Evolutionary conservation across 1,140 invertebrate species (phyloP), one percentile per base, ranked within the genome.

Genomic region (Saxidomus purpurata): DNA sequence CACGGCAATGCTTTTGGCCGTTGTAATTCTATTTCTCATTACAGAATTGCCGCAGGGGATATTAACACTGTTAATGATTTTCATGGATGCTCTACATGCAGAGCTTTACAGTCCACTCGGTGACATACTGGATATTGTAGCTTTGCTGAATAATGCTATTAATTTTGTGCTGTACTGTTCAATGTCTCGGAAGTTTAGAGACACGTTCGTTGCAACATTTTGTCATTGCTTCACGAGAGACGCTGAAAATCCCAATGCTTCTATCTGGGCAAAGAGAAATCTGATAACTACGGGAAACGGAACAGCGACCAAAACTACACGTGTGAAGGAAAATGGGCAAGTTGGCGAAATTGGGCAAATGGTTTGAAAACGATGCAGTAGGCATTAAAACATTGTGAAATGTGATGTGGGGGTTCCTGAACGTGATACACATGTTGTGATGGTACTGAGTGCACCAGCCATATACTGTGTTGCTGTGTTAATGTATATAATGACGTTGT

Each of bases 111-210:
- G 90, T 47, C 95, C 95, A 28, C 97, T 98, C 74, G 98, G 98
- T 0, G 98, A 98, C 94, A 92, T 99, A 9, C 98, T 99, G 97
- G 98, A 99, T 94, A 97, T 99, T 28, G 95, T 99, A 84, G 98
- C 98, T 0, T 96, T 99, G 11, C 95, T 99, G 63, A 99, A 99
- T 95, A 98, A 98, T 6, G 97, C 98, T 13, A 97, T 99, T 52
- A 99, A 98, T 93, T 99, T 99, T 94, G 97, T 99, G 49, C 96
- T 99, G 9, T 99, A 99, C 94, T 99, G 98, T 91, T 97, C 97
- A 31, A 99, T 99, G 98, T 83, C 80, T 22, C 43, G 77, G 36
- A 79, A 89, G 38, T 89, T 89, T 55, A 52, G 87, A 38, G 52
- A 71, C 36, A 89, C 87, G 2, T 89, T 89, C 63, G 71, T 89